Evolutionary conservation across 1,140 invertebrate species (phyloP).

Genomic region (Brachionus paranguensis): DNA sequence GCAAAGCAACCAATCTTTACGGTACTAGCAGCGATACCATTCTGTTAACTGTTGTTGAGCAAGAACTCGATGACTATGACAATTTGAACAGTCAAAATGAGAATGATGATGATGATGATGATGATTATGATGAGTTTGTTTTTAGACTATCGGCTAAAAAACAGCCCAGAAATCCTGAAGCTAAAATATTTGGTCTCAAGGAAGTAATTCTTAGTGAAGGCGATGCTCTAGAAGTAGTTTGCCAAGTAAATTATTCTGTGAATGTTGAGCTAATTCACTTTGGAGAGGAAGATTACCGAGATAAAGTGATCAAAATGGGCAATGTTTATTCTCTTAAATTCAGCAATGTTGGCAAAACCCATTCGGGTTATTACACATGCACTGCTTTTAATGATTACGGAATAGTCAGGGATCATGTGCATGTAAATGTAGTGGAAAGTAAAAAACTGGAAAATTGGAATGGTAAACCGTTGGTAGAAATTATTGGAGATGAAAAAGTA

Average conservation of each 20-base stretch:
- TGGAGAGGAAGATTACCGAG: not conserved
- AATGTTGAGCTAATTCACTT: not conserved
- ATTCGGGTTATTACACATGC: not conserved
- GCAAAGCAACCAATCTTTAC: not conserved
- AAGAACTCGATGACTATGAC: not conserved
- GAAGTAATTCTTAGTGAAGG: not conserved
- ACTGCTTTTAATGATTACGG: not conserved
- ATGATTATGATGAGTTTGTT: not conserved
- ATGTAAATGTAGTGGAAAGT: not conserved
- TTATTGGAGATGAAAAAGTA: not conserved
- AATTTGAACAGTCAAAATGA: not conserved
- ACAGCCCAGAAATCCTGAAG: not conserved
- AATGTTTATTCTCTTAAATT: not conserved
- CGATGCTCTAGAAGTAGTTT: not conserved
- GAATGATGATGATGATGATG: not conserved
- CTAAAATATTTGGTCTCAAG: not conserved
- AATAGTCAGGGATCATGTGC: not conserved
- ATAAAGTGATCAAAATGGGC: not conserved
- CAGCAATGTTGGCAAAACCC: not conserved
- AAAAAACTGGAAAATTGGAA: not conserved
- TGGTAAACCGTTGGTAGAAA: not conserved
- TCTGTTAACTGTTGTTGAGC: not conserved
- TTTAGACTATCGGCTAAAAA: not conserved
- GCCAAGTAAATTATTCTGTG: not conserved
- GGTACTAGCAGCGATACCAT: not conserved